Percentiles rank a stretch among this genome's conserved stretches.
Conservation (phyloP, 2,797 vertebrate species). For the Arctocebus calabarensis region DNA sequence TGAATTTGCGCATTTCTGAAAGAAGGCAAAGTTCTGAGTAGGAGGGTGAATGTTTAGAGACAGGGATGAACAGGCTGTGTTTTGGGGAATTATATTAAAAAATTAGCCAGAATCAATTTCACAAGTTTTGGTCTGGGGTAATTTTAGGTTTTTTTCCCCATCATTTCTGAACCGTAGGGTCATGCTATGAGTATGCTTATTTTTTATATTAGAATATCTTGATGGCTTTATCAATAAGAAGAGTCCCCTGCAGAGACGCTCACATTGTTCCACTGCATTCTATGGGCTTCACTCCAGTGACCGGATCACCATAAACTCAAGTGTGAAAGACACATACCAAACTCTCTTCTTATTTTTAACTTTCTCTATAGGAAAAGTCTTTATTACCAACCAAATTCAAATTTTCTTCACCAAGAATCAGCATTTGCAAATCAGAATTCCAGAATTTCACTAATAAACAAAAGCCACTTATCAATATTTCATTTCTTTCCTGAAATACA, state of each 20-base stretch:
- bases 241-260: neutral
- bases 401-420: neutral
- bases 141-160: constrained; percentile 1
- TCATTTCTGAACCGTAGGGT: neutral
- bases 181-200: neutral
- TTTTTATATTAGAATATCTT: neutral
- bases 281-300: neutral
- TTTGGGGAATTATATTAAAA: neutral
- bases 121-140: neutral
- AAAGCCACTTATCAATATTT: neutral
- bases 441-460: neutral
- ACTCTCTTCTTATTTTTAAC: neutral
- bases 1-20: neutral
- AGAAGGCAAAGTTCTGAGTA: neutral
- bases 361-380: neutral
- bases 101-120: neutral
- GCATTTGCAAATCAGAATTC: neutral
- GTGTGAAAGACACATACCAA: neutral
- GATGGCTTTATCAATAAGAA: neutral
- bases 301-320: neutral
- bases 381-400: neutral
- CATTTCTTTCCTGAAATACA: neutral
- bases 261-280: neutral
- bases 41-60: neutral
- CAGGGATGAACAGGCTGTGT: neutral